Conservation (phyloP, 2,888 invertebrate species). For the Acholoe squamosa region DNA sequence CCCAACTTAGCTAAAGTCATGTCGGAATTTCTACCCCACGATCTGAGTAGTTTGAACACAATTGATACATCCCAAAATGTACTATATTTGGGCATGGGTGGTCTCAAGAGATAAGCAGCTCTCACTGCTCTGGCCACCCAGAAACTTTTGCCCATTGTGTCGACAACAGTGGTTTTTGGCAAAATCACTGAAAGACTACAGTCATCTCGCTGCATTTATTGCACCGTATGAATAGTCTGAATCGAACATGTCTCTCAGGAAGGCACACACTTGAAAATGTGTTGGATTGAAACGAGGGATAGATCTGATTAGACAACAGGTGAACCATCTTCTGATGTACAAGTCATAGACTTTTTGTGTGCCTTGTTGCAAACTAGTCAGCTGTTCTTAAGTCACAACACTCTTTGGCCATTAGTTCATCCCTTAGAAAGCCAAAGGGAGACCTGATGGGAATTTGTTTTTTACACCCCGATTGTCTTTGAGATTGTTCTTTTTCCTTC, state of each 20-base stretch:
- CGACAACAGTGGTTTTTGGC: too few species aligned
- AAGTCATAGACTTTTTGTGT: background rate
- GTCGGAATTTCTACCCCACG: background rate
- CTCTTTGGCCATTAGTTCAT: background rate
- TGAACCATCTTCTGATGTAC: background rate
- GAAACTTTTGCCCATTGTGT: background rate
- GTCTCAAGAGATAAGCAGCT: background rate
- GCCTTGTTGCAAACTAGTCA: background rate
- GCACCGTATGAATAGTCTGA: background rate
- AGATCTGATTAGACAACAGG: background rate
- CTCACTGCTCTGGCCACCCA: background rate
- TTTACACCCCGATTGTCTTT: background rate
- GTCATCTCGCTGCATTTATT: constrained; percentile 18
- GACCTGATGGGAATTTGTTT: background rate
- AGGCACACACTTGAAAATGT: background rate
- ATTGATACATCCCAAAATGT: background rate
- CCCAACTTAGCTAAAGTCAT: background rate
- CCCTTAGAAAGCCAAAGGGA: background rate
- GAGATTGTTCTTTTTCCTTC: background rate
- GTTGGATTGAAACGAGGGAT: background rate
- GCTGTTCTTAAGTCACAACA: background rate
- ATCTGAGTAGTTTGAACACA: background rate
- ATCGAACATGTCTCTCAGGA: background rate
- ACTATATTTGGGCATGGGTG: background rate
- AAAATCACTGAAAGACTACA: background rate